phyloP scores from a whole-genome alignment of 2,113 vertebrate species.

The Crotalus horridus region DNA sequence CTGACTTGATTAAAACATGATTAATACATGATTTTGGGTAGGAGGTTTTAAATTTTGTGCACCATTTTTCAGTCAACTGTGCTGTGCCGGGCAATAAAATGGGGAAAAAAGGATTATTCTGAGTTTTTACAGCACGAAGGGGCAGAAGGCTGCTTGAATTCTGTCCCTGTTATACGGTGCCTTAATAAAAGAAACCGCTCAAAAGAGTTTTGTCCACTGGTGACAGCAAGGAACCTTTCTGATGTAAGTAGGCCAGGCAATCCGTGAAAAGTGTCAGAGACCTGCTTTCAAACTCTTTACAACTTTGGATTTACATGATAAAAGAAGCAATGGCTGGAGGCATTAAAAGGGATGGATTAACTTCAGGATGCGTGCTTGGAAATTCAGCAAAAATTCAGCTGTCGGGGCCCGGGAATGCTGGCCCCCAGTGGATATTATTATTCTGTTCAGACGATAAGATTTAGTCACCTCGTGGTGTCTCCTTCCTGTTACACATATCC shows the following conservation, averaged over 20 bases:
- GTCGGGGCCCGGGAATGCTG: background rate
- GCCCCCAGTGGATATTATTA: background rate
- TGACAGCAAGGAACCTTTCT: background rate
- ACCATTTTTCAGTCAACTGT: background rate
- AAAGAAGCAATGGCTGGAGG: background rate
- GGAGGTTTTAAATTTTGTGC: background rate
- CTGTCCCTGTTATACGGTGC: background rate
- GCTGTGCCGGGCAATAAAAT: background rate
- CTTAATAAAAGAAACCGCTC: background rate
- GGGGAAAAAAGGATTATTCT: no score
- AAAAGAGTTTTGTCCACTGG: background rate
- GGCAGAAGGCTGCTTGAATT: background rate
- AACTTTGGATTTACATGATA: background rate
- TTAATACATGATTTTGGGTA: background rate
- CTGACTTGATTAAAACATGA: no score
- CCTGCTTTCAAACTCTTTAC: background rate
- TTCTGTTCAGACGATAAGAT: background rate
- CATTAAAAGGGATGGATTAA: background rate
- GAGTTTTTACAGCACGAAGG: background rate
- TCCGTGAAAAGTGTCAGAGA: background rate
- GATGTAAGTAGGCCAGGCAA: background rate
- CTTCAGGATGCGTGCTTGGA: background rate
- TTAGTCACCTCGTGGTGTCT: background rate
- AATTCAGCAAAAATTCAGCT: background rate
- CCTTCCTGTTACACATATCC: background rate